Evolutionary conservation across 2,113 vertebrate genomes (phyloP).

Genomic region (Anoura caudifer): DNA sequence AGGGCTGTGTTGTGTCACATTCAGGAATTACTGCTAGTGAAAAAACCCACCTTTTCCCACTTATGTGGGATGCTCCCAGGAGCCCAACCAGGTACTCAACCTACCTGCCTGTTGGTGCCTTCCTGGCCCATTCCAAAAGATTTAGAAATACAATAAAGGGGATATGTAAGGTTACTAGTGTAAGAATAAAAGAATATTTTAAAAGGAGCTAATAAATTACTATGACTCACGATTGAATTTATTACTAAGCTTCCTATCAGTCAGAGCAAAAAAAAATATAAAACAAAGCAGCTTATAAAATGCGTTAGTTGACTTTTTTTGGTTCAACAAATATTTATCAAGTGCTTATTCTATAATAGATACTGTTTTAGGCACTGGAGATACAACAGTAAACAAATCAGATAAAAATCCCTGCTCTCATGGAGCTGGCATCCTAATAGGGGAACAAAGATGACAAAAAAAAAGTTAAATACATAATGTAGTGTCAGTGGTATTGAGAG

Average conservation of each 20-base stretch:
- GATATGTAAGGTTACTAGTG: background rate
- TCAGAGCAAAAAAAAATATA: background rate
- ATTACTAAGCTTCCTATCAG: background rate
- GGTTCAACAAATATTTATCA: background rate
- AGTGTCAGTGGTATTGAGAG: background rate
- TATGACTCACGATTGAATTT: background rate
- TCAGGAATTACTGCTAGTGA: background rate
- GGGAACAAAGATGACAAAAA: background rate
- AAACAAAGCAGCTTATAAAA: conserved; percentile 12
- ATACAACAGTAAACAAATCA: background rate
- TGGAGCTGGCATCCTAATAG: background rate
- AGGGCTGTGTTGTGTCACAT: background rate
- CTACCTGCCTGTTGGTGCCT: background rate
- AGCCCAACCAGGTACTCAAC: background rate
- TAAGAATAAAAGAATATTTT: background rate
- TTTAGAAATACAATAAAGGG: background rate
- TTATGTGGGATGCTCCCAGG: background rate
- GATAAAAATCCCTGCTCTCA: background rate
- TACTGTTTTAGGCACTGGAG: background rate
- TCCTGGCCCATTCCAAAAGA: background rate
- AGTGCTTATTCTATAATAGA: background rate
- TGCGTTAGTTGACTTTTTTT: background rate
- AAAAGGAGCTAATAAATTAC: conserved; percentile 15
- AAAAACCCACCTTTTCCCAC: background rate
- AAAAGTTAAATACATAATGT: background rate